Evolutionary conservation across 2,888 invertebrate genomes (phyloP), one percentile per base, ranked within the genome.

Genomic region (Harmothoe impar): DNA sequence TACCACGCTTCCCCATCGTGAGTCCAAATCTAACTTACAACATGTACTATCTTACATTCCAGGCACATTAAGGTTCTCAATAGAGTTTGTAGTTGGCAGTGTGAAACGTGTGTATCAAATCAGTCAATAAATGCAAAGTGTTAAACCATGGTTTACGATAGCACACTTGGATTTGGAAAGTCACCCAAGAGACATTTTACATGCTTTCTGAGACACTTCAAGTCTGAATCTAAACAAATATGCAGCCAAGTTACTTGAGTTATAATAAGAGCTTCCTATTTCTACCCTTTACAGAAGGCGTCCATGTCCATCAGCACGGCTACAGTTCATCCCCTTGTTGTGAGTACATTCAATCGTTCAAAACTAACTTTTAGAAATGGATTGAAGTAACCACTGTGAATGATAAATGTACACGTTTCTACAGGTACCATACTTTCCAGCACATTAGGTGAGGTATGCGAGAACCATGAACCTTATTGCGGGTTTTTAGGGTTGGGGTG

Each of bases 261-360:
- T n/a, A n/a, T n/a, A n/a, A n/a, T n/a, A n/a, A n/a, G 10, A 43
- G 10, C 43, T 43, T 43, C 5, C 10, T 43, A 43, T 43, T 43
- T 43, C 43, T 43, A 7, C 1, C n/a, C 15, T 23, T 89, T 89
- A 35, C 89, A 91, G 91, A 91, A 92, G 51, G 72, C 91, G 17
- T 31, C 43, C 23, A 68, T 84, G 3, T 85, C 89, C 5, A 77
- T 89, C n/a, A 91, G 89, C n/a, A 91, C 90, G 15, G 91, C 92
- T 15, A 35, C 91, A 54, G 93, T 93, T 15, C 94, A 94, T 91
- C 94, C 94, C 33, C 81, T 94, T 52, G 93, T 94, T 92, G 94
- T 94, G 91, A 92, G 93, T 91, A 29, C 20, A 62, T 62, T 62
- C n/a, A 62, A n/a, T 62, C 20, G n/a, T 35, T 29, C 17, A 5